Evolutionary conservation across 2,113 vertebrate genomes (phyloP), one percentile per base, ranked within the genome.

Genomic region (Gobio gobio): DNA sequence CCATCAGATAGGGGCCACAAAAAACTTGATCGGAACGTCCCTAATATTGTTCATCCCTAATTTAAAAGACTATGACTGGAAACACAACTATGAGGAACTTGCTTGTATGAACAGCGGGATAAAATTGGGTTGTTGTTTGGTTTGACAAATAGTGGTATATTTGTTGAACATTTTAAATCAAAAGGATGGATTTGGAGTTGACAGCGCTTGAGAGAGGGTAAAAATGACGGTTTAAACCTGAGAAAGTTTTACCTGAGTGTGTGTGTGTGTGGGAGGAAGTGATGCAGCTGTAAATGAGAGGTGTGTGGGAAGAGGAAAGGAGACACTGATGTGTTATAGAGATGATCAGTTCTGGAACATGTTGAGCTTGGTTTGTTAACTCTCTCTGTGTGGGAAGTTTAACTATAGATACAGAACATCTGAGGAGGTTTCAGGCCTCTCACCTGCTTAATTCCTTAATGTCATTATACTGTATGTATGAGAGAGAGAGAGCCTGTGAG

Each of bases 291-390:
- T 86, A 80, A 82, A 85, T 82, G 63, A 82, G 64, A 36, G 66
- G 76, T 76, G 81, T 61, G 85, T 88, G 78, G 85, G 87, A 82
- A 54, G 87, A 66, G 26, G 16, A 59, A 73, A 54, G 26, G 84
- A 78, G 56, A 61, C 22, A 10, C 59, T 80, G 63, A 64, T 83
- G 56, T 49, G 18, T 40, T 26, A n/a, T 47, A 83, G 82, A 86
- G 83, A 68, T 40, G 51, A 68, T 20, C 59, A 20, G 78, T 43
- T 59, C n/a, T 64, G 36, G n/a, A 61, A 64, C 75, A 26, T 43
- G 61, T 82, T 78, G 51, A 88, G 75, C 82, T 72, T 77, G 43
- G 61, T 63, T 58, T 64, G 70, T 20, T 76, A 76, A 29, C 49
- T 54, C 74, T 33, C 24, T 40, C 33, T 18, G 77, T 86, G 87